These are phyloP conservation scores for Otolemur crassicaudatus DNA, from an alignment of 2,797 vertebrate species.

Conservation along the genomic window DNA sequence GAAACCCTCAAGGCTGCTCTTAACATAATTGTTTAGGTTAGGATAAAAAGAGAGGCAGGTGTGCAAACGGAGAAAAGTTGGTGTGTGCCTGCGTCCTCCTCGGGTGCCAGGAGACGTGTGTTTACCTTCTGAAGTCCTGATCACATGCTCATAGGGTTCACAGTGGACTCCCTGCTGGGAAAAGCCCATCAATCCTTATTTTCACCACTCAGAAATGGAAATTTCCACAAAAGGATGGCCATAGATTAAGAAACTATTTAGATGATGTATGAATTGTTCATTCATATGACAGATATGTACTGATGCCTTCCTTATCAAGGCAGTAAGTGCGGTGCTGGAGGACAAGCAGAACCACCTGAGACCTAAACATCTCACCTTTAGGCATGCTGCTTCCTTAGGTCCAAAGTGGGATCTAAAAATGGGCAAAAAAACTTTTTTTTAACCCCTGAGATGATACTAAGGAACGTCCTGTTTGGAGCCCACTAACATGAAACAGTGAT, in stretches of 20 bases:
- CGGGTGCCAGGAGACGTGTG: not conserved
- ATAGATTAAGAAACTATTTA: not conserved
- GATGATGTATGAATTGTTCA: not conserved
- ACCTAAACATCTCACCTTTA: not conserved
- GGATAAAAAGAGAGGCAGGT: not conserved
- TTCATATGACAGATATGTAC: not conserved
- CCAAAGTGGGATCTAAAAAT: not conserved
- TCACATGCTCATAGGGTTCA: not conserved
- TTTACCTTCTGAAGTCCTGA: not conserved
- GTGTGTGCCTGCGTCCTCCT: not conserved
- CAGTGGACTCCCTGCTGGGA: not conserved
- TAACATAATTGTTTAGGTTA: not conserved
- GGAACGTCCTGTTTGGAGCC: not conserved
- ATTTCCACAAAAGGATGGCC: not conserved
- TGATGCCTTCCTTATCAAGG: not conserved
- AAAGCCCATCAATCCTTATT: not conserved
- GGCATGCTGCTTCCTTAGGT: not conserved
- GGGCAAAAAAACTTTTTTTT: not conserved
- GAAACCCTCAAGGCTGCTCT: not conserved
- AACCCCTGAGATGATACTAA: not conserved
- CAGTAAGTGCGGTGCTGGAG: not conserved
- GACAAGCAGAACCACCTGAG: not conserved
- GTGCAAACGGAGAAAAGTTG: not conserved
- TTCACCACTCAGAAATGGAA: not conserved
- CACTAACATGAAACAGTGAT: not conserved